Evolutionary conservation across 2,888 invertebrate species (phyloP), one percentile per base, ranked within the genome.

Genomic region (Athrips mouffetella): DNA sequence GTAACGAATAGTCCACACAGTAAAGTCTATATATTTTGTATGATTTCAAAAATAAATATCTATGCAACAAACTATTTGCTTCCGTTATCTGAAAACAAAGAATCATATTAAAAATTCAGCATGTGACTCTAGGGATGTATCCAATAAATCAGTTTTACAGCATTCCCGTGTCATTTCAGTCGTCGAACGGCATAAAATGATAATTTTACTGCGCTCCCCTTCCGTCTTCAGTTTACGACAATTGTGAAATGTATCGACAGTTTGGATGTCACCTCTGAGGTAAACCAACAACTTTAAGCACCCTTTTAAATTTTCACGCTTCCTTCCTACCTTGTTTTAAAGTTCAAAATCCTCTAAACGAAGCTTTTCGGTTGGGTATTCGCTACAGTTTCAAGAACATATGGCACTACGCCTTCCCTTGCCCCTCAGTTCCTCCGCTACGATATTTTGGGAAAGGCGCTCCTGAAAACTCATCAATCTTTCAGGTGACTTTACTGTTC

Each of bases 201-300:
- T 88, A 87, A 88, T 88, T 88, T 88, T 86, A 88, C 79, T 77
- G 82, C 81, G 73, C 73, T 83, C 85, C 82, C 86, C 85, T 88
- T 87, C 87, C 87, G 84, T 82, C 85, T 85, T 61, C 77, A 72
- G 74, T 88, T 88, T 88, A 88, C 86, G 88, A 87, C 88, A 86
- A 87, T 85, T 87, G 87, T 86, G 86, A 88, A 88, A 88, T 87
- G 88, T 87, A 88, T 88, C 87, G 88, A 88, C 88, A 87, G 82
- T 82, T 84, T 71, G 76, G 74, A 74, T 81, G 82, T 83, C 87
- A 87, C 84, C 87, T 88, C 69, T 65, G 66, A 76, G 76, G 74
- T 74, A 68, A 68, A 73, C 73, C 64, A 37, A 37, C 18, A 37
- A 18, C 7, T 11, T 8, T n/a, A n/a, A 11, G 2, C 67, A 63